Evolutionary conservation across 2,888 invertebrate genomes (phyloP).

Genomic region (Chrysomela aeneicollis): DNA sequence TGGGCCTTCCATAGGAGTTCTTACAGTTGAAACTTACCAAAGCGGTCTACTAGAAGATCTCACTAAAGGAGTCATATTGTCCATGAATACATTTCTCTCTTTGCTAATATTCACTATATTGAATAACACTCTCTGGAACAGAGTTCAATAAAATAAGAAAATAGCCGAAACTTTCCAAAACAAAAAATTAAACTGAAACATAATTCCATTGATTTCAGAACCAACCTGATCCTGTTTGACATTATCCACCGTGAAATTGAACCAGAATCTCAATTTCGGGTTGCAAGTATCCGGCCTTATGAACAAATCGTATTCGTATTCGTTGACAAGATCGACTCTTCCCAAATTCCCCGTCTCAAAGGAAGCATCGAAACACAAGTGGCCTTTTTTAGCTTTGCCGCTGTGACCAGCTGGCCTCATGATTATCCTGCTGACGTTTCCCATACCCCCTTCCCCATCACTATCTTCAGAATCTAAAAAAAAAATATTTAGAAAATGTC

Average conservation of each 20-base stretch:
- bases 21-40: no score
- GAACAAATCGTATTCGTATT: slow-evolving; percentile 95
- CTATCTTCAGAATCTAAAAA: slow-evolving; percentile 87
- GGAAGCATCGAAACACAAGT: slow-evolving; percentile 95
- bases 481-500: no score
- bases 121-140: slow-evolving; percentile 88
- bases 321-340: slow-evolving; percentile 91
- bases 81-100: slow-evolving; percentile 85
- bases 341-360: slow-evolving; percentile 97
- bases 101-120: slow-evolving; percentile 97
- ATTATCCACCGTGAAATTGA: slow-evolving; percentile 98
- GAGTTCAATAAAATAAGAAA: slow-evolving; percentile 20
- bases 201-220: no score
- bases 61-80: slow-evolving; percentile 92
- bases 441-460: slow-evolving; percentile 91
- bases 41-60: slow-evolving; percentile 89
- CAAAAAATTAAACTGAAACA: no score
- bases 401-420: slow-evolving; percentile 91
- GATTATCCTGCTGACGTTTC: slow-evolving; percentile 88
- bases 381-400: slow-evolving; percentile 95
- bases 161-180: not conserved
- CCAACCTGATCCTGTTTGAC: slow-evolving; percentile 87
- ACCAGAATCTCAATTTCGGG: slow-evolving; percentile 93
- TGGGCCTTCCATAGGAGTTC: no score
- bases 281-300: slow-evolving; percentile 96